Percentiles rank a stretch among this genome's conserved stretches.
phyloP scores from a whole-genome alignment of 1,140 invertebrate species.

The Potamilus streckersoni region DNA sequence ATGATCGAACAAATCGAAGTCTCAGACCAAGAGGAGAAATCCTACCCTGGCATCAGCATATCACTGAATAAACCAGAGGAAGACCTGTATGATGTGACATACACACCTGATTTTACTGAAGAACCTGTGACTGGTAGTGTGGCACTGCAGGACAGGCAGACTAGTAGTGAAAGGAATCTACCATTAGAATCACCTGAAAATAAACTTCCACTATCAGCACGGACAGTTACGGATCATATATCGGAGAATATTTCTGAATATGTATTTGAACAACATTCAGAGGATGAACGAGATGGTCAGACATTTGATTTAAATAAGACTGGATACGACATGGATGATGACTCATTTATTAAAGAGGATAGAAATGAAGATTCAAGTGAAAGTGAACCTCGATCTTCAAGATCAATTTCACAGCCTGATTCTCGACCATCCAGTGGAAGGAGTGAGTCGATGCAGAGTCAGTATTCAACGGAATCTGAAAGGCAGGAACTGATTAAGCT shows the following conservation, averaged over 20 bases:
- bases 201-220: slow-evolving; percentile 9
- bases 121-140: not conserved
- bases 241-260: slow-evolving; percentile 36
- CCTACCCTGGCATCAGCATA: too few species aligned
- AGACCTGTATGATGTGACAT: slow-evolving; percentile 23
- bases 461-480: slow-evolving; percentile 34
- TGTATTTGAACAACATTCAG: too few species aligned
- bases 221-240: slow-evolving; percentile 40
- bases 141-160: not conserved
- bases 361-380: slow-evolving; percentile 35
- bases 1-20: slow-evolving; percentile 33
- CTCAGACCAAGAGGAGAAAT: too few species aligned
- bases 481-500: not conserved
- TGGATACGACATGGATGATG: too few species aligned
- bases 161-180: too few species aligned
- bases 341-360: not conserved
- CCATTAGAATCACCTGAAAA: too few species aligned
- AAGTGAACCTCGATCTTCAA: slow-evolving; percentile 36
- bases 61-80: not conserved
- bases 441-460: slow-evolving; percentile 25
- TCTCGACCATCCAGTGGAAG: slow-evolving; percentile 52
- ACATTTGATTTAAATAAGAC: too few species aligned
- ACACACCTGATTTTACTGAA: slow-evolving; percentile 13
- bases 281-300: too few species aligned
- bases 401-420: slow-evolving; percentile 28